Conservation (phyloP, 2,888 invertebrate species). For the Piscicola geometra region DNA sequence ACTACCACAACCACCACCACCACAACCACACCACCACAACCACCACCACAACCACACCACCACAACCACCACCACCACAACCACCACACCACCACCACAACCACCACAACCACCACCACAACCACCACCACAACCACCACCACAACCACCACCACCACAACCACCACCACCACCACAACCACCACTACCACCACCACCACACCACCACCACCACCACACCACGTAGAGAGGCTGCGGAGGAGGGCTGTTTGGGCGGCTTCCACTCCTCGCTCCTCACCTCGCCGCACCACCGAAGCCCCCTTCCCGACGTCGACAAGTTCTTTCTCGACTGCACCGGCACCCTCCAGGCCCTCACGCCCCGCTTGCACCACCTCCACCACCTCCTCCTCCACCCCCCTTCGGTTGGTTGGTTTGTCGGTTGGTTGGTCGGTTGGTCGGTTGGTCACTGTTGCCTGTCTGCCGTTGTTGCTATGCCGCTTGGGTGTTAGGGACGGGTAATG, state of each 20-base stretch:
- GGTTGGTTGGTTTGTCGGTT: slow-evolving; percentile 59
- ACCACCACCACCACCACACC: not conserved
- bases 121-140: no score
- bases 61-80: no score
- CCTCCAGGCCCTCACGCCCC: slow-evolving; percentile 64
- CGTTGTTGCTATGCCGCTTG: no score
- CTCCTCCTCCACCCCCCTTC: slow-evolving; percentile 68
- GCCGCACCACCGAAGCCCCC: slow-evolving; percentile 51
- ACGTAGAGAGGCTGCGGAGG: not conserved
- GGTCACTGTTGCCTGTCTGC: no score
- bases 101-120: no score
- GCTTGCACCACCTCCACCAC: slow-evolving; percentile 68
- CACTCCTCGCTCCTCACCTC: slow-evolving; percentile 48
- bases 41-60: no score
- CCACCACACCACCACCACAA: no score
- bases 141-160: no score
- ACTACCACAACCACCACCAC: no score
- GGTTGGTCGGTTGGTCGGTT: no score
- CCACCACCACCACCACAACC: not conserved
- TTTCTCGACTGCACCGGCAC: slow-evolving; percentile 64
- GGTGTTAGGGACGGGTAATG: not conserved
- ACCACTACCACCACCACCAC: not conserved
- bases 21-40: no score
- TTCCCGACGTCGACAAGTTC: slow-evolving; percentile 59
- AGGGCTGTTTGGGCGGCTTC: not conserved